Conservation (phyloP, 2,888 invertebrate species). For the Agriopis marginaria region DNA sequence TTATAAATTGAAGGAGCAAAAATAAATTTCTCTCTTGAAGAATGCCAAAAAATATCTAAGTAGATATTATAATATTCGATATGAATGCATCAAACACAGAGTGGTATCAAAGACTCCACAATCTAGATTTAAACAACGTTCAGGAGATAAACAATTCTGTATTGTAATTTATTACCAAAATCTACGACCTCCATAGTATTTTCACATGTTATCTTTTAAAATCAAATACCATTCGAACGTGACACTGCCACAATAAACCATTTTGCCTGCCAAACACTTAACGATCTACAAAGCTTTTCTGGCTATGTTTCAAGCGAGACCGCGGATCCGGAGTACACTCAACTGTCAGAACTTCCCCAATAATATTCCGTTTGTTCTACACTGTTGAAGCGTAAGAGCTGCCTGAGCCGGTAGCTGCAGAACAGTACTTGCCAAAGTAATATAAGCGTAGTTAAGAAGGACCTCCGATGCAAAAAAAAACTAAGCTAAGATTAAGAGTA, state of each 20-base stretch:
- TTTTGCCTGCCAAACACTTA: constrained; percentile 24
- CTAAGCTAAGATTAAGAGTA: too few species aligned
- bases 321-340: neutral
- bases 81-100: too few species aligned
- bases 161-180: neutral
- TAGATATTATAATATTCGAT: neutral
- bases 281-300: constrained; percentile 26
- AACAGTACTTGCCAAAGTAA: too few species aligned
- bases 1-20: constrained; percentile 1
- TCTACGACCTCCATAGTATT: too few species aligned
- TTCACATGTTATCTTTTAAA: neutral
- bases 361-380: constrained; percentile 19
- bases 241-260: constrained; percentile 15
- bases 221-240: constrained; percentile 1
- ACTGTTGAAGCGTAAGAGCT: constrained; percentile 6
- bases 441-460: too few species aligned
- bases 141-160: neutral
- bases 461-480: too few species aligned
- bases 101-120: neutral
- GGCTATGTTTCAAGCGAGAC: constrained; percentile 25
- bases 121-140: neutral
- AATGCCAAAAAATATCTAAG: too few species aligned
- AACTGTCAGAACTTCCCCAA: constrained; percentile 24
- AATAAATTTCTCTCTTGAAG: neutral
- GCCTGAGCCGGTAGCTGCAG: too few species aligned